Base-by-base conservation (phyloP, 2,797 vertebrate genomes). In the Pangasius larnaudii region DNA sequence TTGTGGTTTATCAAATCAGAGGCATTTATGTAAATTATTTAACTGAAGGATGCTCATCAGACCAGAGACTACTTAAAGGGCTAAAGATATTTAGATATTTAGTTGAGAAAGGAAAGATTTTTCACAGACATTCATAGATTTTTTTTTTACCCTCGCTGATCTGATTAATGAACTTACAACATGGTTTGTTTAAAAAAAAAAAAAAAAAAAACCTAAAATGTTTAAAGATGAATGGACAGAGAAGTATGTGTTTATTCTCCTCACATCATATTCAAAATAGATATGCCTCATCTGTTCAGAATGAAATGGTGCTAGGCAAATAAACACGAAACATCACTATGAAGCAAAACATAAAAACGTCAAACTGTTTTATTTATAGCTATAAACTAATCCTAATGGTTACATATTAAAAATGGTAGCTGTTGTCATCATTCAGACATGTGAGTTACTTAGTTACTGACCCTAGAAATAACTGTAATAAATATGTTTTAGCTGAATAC, bases 31-130 rank as follows among this genome's bases (percentile, higher is more conserved):
- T 71, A 77, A 86, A 84, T 84, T 7, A 33, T 84, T 69, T 69
- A 69, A 84, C 82, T 84, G 82, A 84, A 84, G 46, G 63, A 84
- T 33, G 5, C n/a, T 69, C 82, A 69, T 67, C 46, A 84, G 82
- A 36, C 63, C 46, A 51, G 63, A 65, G 77, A 79, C 19, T n/a
- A 65, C 24, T 42, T 63, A 63, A 63, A 46, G 3, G 8, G 39
- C 19, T 84, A 2, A 49, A 65, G 59, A 83, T 18, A 51, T 6
- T 42, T 6, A 42, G 42, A 42, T 42, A 42, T 42, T 42, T 19
- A 24, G n/a, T 36, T 51, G 5, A 13, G 61, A 63, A 83, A 83
- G 42, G 24, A 16, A 18, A 49, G 11, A n/a, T 8, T 46, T 82
- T 63, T 58, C 42, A 42, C 6, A 27, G 36, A 27, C 33, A 5